Evolutionary conservation across 1,140 invertebrate genomes (phyloP), one percentile per base, ranked within the genome.

Genomic region (Plectrocnemia conspersa): DNA sequence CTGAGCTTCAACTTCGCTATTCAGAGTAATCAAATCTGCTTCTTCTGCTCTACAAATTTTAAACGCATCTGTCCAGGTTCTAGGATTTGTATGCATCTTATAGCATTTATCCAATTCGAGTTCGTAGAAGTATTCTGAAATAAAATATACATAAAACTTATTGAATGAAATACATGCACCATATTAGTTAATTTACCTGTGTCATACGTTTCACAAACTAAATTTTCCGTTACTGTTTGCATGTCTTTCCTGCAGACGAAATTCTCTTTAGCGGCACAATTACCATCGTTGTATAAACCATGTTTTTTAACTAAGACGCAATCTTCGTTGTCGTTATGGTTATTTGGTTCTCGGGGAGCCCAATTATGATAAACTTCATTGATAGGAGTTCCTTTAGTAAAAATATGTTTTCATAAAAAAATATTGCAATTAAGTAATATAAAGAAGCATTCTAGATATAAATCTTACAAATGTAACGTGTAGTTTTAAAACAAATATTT

Each of bases 11-110:
- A 18, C 25, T n/a, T 52, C 29, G 10, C 55, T 59, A 47, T 66
- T 64, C 16, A 64, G 33, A 33, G 68, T 59, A n/a, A 61, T 63
- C n/a, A 69, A 54, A 18, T 64, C 45, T 2, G 59, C 61, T 0
- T 62, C 57, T 49, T 69, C 68, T 2, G 50, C 59, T 16, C 52
- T 41, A 42, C 68, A 69, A 18, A 54, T 48, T 52, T 54, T 54
- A 44, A 56, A 63, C 0, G 68, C 66, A 4, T 63, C 54, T 7
- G 61, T 53, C 63, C 64, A 69, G 6, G 44, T 60, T 21, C 42
- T 44, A 1, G 60, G 56, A 1, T 36, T 25, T 3, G 18, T 38
- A 40, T 69, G 68, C 36, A 67, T 57, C 42, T 68, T 69, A 48
- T 67, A 69, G 40, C 65, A 68, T 10, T 22, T 13, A 11, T 45